Evolutionary conservation across 2,797 vertebrate genomes (phyloP), one percentile per base, ranked within the genome.

Genomic region (Hemitrygon akajei): DNA sequence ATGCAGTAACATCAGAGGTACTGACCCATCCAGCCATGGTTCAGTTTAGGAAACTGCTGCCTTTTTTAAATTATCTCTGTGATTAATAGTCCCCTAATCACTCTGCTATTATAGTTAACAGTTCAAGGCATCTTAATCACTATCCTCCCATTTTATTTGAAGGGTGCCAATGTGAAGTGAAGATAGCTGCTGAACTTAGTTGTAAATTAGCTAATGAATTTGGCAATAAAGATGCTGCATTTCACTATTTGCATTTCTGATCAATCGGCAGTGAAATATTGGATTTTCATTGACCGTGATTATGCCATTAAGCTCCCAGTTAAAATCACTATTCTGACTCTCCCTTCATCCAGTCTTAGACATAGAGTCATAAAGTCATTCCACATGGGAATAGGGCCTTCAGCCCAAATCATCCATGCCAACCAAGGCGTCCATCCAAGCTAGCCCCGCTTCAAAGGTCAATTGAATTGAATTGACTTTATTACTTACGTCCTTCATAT

Each of bases 81-180:
- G 11, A 89, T 69, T 34, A 89, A 89, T 69, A 89, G 89, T 89
- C 34, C n/a, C 18, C 60, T 89, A 20, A 69, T 69, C n/a, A 89
- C 7, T 7, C 7, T 1, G n/a, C 27, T 86, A 86, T 12, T 86
- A 22, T 34, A 66, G 60, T 20, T 69, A 89, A 66, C 60, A 69
- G 34, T 37, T 69, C 63, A 20, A 10, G n/a, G 63, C 63, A 89
- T 34, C n/a, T 11, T 69, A 22, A 37, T 7, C n/a, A 0, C 16
- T 22, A 2, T 20, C 7, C 60, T 37, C 63, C 60, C n/a, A 37
- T 37, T 69, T 69, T 37, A 25, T 69, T 37, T 89, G n/a, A 89
- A 22, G 16, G 58, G 7, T 89, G 60, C 34, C 60, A 89, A 34
- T 18, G 16, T 66, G 58, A 87, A 63, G 60, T 69, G n/a, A 11